Evolutionary conservation across 2,888 invertebrate genomes (phyloP).

Genomic region (Adineta ricciae): DNA sequence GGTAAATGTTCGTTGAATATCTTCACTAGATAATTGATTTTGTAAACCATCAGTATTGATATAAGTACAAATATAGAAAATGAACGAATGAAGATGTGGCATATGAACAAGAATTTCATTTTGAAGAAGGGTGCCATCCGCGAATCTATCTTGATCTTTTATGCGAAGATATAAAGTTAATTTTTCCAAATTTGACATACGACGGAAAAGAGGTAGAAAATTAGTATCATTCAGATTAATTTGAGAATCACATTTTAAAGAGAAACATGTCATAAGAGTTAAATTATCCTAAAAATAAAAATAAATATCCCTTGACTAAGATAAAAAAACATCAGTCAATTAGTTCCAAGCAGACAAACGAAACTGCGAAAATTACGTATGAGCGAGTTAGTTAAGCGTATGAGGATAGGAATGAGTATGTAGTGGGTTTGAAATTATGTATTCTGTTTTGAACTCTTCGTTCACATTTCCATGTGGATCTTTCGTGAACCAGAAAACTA

Average conservation of each 20-base stretch:
- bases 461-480: no score
- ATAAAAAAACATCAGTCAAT: no score
- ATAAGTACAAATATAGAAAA: not conserved
- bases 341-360: no score
- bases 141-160: not conserved
- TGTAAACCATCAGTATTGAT: not conserved
- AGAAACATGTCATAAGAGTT: not conserved
- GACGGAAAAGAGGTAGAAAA: not conserved
- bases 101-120: conserved; percentile 1
- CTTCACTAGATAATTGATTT: not conserved
- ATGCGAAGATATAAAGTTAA: not conserved
- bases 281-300: not conserved
- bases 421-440: no score
- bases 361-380: no score
- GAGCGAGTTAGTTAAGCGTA: no score
- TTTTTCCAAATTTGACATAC: not conserved
- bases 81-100: not conserved
- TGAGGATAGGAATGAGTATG: no score
- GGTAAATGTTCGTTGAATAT: not conserved
- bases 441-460: no score
- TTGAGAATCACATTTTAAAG: not conserved
- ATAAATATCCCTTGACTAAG: not conserved
- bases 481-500: no score
- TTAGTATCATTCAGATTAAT: not conserved
- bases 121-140: not conserved